Percentiles rank a stretch among this genome's conserved stretches.
Conservation (phyloP, 2,888 invertebrate genomes). For the Pristionchus exspectatus region DNA sequence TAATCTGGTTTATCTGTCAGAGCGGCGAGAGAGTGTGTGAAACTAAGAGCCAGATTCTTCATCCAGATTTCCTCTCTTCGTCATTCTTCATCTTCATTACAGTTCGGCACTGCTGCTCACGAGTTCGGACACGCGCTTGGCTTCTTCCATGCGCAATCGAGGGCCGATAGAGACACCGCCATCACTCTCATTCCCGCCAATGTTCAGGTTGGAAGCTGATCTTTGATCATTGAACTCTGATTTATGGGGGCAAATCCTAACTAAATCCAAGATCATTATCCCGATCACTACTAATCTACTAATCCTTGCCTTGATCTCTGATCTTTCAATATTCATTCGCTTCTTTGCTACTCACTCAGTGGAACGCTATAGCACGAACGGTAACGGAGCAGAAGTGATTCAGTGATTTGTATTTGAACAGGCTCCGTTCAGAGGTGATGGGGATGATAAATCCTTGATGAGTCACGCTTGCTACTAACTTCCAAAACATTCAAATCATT, state of each 20-base stretch:
- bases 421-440: background rate
- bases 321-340: background rate
- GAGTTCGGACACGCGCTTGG: constrained; percentile 76
- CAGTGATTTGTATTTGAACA: constrained; percentile 12
- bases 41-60: too few relatives aligned
- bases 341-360: too few relatives aligned
- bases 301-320: background rate
- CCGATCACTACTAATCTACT: background rate
- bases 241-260: too few relatives aligned
- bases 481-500: too few relatives aligned
- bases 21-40: too few relatives aligned
- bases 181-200: constrained; percentile 62
- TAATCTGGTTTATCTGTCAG: too few relatives aligned
- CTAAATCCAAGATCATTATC: too few relatives aligned
- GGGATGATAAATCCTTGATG: background rate
- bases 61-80: too few relatives aligned
- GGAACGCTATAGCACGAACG: background rate
- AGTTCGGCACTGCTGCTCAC: constrained; percentile 77
- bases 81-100: background rate
- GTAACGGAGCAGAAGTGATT: background rate
- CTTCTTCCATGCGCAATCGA: constrained; percentile 75
- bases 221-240: background rate
- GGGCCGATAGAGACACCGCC: constrained; percentile 70
- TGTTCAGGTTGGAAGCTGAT: constrained; percentile 52
- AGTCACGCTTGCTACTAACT: background rate